Percentiles rank a stretch among this genome's conserved stretches.
These are phyloP conservation scores for Strigamia maritima DNA, from an alignment of 2,888 invertebrate species.

Conservation along the genomic window DNA sequence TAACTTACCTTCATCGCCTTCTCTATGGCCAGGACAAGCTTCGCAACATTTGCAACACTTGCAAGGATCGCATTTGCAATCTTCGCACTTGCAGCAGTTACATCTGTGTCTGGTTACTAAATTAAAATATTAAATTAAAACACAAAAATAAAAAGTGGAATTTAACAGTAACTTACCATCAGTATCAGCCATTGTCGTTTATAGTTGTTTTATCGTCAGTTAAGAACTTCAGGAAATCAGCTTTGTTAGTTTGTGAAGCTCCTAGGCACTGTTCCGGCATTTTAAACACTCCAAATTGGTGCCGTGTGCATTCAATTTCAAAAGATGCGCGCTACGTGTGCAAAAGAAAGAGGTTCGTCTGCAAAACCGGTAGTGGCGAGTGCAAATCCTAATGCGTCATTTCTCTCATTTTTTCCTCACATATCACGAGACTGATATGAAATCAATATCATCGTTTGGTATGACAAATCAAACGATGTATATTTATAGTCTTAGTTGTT, in stretches of 20 bases:
- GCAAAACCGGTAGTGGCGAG: too few relatives aligned
- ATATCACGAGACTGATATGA: too few relatives aligned
- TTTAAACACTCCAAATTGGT: background rate
- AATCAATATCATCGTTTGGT: too few relatives aligned
- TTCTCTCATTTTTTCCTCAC: too few relatives aligned
- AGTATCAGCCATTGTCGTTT: background rate
- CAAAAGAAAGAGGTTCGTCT: background rate
- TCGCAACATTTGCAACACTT: too few relatives aligned
- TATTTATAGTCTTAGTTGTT: too few relatives aligned
- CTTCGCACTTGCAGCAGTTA: background rate
- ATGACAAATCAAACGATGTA: too few relatives aligned
- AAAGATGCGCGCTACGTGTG: background rate
- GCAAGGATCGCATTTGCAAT: too few relatives aligned
- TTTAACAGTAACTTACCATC: background rate
- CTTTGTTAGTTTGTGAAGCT: background rate
- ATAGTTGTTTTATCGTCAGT: background rate
- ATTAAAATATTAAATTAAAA: background rate
- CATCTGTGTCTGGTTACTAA: background rate
- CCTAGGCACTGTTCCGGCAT: background rate
- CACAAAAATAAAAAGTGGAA: background rate
- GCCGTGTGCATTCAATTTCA: constrained; percentile 4
- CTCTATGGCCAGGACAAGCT: too few relatives aligned
- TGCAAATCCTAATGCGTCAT: too few relatives aligned
- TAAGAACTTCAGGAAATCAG: background rate
- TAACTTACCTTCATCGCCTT: background rate